Percentiles rank a stretch among this genome's conserved stretches.
Evolutionary conservation across 2,888 invertebrate genomes (phyloP).

Genomic region (Drosophila silvestris): DNA sequence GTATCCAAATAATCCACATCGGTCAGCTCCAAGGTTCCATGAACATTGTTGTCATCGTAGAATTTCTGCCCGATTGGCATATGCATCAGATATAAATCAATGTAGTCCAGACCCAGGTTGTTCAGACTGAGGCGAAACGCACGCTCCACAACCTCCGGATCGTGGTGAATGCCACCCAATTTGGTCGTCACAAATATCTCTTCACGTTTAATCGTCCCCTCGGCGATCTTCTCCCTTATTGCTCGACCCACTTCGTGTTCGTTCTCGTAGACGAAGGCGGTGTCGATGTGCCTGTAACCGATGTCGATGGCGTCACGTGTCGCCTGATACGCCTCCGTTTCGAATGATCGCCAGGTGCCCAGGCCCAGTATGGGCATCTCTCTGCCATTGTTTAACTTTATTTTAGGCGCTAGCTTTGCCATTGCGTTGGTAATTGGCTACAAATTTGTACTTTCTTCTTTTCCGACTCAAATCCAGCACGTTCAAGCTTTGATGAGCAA

Average conservation of each 20-base stretch:
- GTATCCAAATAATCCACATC: conserved; percentile 84
- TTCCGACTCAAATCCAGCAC: conserved; percentile 47
- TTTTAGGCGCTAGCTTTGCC: conserved; percentile 84
- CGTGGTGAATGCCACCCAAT: conserved; percentile 86
- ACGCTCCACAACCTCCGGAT: conserved; percentile 88
- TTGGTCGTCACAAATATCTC: conserved; percentile 85
- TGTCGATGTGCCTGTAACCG: conserved; percentile 87
- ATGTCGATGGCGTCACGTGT: conserved; percentile 85
- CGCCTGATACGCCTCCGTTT: conserved; percentile 81
- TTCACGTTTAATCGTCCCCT: conserved; percentile 84
- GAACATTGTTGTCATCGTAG: conserved; percentile 85
- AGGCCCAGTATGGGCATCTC: conserved; percentile 90
- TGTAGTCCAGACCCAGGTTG: conserved; percentile 89
- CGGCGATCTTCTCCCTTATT: conserved; percentile 83
- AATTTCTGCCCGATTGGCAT: conserved; percentile 91
- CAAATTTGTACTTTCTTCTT: conserved; percentile 9
- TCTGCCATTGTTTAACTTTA: conserved; percentile 88
- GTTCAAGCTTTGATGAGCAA: conserved; percentile 53
- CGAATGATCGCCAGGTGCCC: conserved; percentile 87
- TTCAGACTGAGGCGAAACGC: conserved; percentile 88
- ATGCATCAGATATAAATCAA: conserved; percentile 93
- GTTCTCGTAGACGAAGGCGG: conserved; percentile 86
- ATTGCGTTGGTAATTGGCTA: conserved; percentile 61
- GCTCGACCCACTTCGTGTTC: conserved; percentile 85
- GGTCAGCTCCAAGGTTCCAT: conserved; percentile 78